These are phyloP conservation scores for Natrix natrix DNA, from an alignment of 2,797 vertebrate species.

Conservation along the genomic window DNA sequence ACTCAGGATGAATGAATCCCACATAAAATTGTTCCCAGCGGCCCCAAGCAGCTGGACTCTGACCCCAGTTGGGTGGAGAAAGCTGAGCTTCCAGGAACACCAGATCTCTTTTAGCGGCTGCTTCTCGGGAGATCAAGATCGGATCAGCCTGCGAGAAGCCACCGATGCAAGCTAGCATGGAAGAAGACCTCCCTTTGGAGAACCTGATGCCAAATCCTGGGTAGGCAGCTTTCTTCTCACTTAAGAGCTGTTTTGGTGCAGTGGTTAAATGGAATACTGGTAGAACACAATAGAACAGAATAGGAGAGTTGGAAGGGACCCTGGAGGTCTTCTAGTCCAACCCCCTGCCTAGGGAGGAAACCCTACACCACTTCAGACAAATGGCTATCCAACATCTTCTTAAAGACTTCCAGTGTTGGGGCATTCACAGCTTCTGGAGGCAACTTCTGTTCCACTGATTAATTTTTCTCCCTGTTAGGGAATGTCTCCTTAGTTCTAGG, in stretches of 20 bases:
- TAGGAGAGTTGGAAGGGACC: too few relatives aligned
- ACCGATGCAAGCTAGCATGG: neutral
- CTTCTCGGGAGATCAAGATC: neutral
- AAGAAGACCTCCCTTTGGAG: neutral
- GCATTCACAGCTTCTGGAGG: neutral
- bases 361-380: too few relatives aligned
- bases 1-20: too few relatives aligned
- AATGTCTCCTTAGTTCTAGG: too few relatives aligned
- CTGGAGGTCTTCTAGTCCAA: too few relatives aligned
- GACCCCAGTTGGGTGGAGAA: neutral
- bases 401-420: neutral
- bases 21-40: neutral
- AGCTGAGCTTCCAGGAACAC: neutral
- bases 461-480: neutral
- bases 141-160: accelerated
- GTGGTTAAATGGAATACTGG: neutral
- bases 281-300: too few relatives aligned
- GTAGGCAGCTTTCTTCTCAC: neutral
- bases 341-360: too few relatives aligned
- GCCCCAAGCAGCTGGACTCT: neutral
- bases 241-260: neutral
- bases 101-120: neutral
- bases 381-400: neutral
- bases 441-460: neutral
- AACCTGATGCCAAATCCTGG: slow-evolving; percentile 31